Base-by-base conservation (phyloP, 2,888 invertebrate species). In the Spialia ferax region DNA sequence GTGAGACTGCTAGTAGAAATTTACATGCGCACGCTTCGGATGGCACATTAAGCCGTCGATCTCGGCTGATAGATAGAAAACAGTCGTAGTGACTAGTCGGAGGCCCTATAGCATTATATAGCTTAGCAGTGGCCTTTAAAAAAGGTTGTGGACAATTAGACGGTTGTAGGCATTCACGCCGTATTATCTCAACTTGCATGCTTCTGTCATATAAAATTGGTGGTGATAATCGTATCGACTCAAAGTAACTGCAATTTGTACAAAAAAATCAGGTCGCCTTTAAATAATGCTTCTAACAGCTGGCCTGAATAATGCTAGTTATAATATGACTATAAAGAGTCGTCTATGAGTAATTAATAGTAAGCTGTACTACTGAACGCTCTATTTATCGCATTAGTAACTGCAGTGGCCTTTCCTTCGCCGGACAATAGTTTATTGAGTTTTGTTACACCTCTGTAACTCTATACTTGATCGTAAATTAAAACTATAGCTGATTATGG, bases 391-490 rank as follows among this genome's bases (percentile, higher is more conserved):
- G 81, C 80, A 59, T 65, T 65, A 80, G 81, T 79, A 80, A 54
- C 81, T 79, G 45, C 45, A 18, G 18, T 45, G 79, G 84, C 78
- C 83, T 87, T 88, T 85, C 86, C 85, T 87, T 84, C 83, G 79
- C 81, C 78, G 85, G 89, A 91, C 90, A 91, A 91, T 91, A 79
- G 85, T 74, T 82, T 80, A 86, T 91, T 90, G 85, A 87, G 81
- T 85, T 88, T 87, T 85, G 83, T 84, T 84, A 86, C 87, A 68
- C 61, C 45, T 63, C 63, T 66, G 48, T 52, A 54, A 54, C 8
- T 26, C 18, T 45, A 45, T 45, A 18, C 10, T 10, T 18, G 2
- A 1, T 45, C 18, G 18, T 45, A 35, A 35, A 35, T 35, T 35
- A 35, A 35, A 11, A 35, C 32, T 35, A 11, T 11, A 35, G 32